phyloP scores from a whole-genome alignment of 1,140 invertebrate genomes.

The Drosophila cardini region DNA sequence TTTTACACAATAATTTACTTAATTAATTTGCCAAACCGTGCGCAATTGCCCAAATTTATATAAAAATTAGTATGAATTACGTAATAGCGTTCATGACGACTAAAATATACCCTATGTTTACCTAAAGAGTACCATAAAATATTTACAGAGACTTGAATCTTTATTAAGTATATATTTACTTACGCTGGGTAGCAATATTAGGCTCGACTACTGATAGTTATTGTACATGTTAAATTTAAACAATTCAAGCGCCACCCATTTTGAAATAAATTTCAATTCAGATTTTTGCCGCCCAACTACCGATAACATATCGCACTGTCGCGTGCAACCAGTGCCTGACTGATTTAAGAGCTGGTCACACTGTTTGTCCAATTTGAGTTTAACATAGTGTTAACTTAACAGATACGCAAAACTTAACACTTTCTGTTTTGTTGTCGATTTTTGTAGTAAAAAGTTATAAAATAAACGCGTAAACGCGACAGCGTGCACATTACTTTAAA shows the following conservation, averaged over 20 bases:
- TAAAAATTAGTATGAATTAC: neutral
- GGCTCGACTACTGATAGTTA: too few species aligned
- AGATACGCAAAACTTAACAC: constrained; percentile 33
- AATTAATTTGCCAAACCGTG: constrained; percentile 1
- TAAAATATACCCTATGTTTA: too few species aligned
- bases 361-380: constrained; percentile 26
- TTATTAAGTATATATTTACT: too few species aligned
- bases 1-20: neutral
- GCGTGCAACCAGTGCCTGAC: neutral
- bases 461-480: constrained; percentile 49
- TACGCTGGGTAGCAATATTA: too few species aligned
- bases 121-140: too few species aligned
- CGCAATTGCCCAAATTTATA: constrained; percentile 10
- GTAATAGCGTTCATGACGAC: neutral
- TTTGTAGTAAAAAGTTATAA: constrained; percentile 42
- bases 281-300: neutral
- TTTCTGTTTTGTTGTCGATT: constrained; percentile 41
- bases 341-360: neutral
- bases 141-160: too few species aligned
- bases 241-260: neutral
- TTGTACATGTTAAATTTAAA: too few species aligned
- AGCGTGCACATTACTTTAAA: constrained; percentile 41
- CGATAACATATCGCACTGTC: neutral
- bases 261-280: too few species aligned
- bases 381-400: constrained; percentile 10